phyloP scores from a whole-genome alignment of 2,113 vertebrate genomes.

The Uropsilus gracilis region DNA sequence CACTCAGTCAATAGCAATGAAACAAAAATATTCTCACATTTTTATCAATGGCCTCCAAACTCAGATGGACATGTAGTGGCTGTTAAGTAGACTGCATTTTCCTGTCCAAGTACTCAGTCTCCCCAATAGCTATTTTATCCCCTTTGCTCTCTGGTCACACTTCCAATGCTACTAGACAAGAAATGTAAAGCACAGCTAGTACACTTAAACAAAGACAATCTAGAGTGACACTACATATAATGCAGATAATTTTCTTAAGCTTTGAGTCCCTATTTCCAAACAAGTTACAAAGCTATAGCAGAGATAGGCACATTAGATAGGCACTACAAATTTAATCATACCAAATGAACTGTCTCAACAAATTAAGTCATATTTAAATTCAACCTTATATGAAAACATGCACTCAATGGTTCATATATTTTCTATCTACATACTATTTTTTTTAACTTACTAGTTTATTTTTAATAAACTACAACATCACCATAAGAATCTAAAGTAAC shows the following conservation, averaged over 20 bases:
- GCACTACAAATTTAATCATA: background rate
- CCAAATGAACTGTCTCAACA: background rate
- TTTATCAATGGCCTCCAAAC: background rate
- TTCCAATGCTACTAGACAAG: background rate
- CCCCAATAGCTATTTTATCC: background rate
- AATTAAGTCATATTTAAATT: slow-evolving; percentile 32
- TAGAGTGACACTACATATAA: background rate
- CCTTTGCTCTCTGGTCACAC: background rate
- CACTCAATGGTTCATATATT: no score
- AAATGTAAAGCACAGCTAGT: background rate
- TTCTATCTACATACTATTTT: no score
- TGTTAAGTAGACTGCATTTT: background rate
- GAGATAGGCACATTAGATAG: background rate
- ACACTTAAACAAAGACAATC: background rate
- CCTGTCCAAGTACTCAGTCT: background rate
- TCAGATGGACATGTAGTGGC: background rate
- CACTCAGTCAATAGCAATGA: background rate
- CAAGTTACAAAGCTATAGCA: background rate
- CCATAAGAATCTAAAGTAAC: no score
- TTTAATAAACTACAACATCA: no score
- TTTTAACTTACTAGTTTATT: no score
- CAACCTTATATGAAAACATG: background rate
- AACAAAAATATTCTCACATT: background rate
- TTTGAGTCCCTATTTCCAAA: background rate
- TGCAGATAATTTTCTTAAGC: background rate